These are phyloP conservation scores for Garra rufa DNA, from an alignment of 2,113 vertebrate genomes.

Conservation along the genomic window DNA sequence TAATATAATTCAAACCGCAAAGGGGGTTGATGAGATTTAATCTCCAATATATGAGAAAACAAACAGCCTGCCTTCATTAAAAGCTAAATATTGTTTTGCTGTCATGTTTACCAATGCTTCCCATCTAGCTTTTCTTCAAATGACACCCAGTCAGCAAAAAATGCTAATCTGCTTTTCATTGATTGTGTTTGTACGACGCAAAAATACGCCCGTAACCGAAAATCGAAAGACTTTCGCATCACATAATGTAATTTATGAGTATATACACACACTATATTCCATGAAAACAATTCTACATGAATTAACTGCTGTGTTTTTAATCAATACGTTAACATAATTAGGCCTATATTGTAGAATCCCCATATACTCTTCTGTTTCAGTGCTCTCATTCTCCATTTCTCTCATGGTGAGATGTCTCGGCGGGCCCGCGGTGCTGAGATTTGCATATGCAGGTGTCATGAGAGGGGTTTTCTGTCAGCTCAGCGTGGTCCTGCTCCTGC, in stretches of 20 bases:
- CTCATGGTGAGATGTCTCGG: conserved; percentile 18
- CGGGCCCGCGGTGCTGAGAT: conserved; percentile 17
- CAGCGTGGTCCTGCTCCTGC: conserved; percentile 27
- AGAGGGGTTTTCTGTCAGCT: conserved; percentile 8
- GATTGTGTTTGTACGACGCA: conserved; percentile 1
- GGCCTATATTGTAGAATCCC: neutral
- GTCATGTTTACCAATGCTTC: neutral
- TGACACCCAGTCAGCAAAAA: conserved; percentile 26
- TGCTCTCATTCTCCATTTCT: neutral
- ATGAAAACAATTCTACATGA: neutral
- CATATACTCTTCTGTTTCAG: neutral
- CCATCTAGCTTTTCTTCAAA: conserved; percentile 13
- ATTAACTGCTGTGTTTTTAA: conserved; percentile 19
- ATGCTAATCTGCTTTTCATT: conserved; percentile 12
- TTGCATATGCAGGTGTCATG: conserved; percentile 47
- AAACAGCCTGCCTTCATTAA: conserved; percentile 27
- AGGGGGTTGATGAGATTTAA: conserved; percentile 19
- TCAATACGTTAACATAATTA: conserved; percentile 17
- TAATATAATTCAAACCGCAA: conserved; percentile 17
- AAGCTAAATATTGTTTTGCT: conserved; percentile 22
- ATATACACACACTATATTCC: neutral
- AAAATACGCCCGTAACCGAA: neutral
- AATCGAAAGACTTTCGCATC: conserved; percentile 8
- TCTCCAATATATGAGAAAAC: conserved; percentile 33
- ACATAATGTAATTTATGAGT: conserved; percentile 11